Conservation (phyloP, 2,113 vertebrate genomes). For the Archocentrus centrarchus region DNA sequence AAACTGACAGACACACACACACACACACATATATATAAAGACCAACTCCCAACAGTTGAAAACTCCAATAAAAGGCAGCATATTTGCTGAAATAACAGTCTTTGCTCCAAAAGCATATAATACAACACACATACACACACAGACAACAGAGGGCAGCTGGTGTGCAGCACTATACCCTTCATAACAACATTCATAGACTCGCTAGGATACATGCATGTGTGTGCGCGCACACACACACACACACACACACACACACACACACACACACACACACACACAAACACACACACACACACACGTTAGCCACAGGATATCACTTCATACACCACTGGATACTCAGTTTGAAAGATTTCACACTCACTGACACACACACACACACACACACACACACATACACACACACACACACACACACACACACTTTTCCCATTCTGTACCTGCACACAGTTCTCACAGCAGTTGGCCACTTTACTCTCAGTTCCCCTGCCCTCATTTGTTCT, state of each 20-base stretch:
- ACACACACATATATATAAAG: not conserved
- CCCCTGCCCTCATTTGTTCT: constrained; percentile 11
- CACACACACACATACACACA: not conserved
- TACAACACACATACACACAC: not conserved
- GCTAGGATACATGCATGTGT: no score
- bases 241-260: not conserved
- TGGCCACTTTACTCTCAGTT: constrained; percentile 21
- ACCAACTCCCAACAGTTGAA: not conserved
- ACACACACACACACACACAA: not conserved
- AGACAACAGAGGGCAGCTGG: no score
- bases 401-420: not conserved
- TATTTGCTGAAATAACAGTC: not conserved
- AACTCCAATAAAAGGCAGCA: not conserved
- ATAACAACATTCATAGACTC: no score
- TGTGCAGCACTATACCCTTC: no score
- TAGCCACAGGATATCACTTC: constrained; percentile 36
- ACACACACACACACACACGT: not conserved
- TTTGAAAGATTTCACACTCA: constrained; percentile 3
- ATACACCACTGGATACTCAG: constrained; percentile 15
- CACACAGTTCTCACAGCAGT: constrained; percentile 26
- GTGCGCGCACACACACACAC: not conserved
- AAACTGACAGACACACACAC: not conserved
- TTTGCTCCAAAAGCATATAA: not conserved
- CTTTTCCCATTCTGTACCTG: not conserved
- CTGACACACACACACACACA: not conserved